Percentiles rank a stretch among this genome's conserved stretches.
phyloP scores from a whole-genome alignment of 2,888 invertebrate genomes.

The Drosophila tripunctata region DNA sequence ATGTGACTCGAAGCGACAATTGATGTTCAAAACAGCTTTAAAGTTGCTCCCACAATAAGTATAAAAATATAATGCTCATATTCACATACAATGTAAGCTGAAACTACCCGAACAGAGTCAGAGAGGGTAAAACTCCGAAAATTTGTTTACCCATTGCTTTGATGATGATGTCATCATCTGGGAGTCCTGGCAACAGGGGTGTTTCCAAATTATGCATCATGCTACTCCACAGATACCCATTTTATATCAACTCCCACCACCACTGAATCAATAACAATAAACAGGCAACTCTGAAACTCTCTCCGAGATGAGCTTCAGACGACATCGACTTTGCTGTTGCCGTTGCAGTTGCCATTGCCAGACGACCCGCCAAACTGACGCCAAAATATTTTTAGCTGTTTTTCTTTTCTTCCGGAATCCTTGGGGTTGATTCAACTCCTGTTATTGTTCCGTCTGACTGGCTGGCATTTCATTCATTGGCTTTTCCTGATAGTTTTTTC shows the following conservation, averaged over 20 bases:
- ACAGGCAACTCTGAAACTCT: constrained; percentile 37
- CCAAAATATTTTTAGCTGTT: constrained; percentile 57
- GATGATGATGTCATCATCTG: constrained; percentile 65
- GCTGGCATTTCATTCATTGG: constrained; percentile 39
- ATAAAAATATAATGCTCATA: constrained; percentile 61
- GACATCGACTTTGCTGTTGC: constrained; percentile 11
- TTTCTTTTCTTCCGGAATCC: constrained; percentile 33
- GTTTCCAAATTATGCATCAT: constrained; percentile 70
- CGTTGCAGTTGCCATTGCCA: constrained; percentile 37
- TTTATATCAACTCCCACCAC: constrained; percentile 20
- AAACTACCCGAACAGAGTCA: constrained; percentile 24
- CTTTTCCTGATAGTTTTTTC: constrained; percentile 47
- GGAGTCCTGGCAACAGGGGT: constrained; percentile 30
- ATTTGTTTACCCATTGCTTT: constrained; percentile 51
- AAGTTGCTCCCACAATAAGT: constrained; percentile 62
- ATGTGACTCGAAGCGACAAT: constrained; percentile 33
- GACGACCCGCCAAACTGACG: constrained; percentile 69
- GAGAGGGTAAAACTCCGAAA: constrained; percentile 34
- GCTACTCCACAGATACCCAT: constrained; percentile 25
- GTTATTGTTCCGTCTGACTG: constrained; percentile 51
- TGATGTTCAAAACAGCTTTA: constrained; percentile 54
- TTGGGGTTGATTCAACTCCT: constrained; percentile 23
- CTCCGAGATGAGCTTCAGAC: constrained; percentile 57
- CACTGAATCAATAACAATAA: constrained; percentile 70
- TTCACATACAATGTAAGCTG: constrained; percentile 18